Conservation (phyloP, 2,888 invertebrate genomes). For the Neria commutata region DNA sequence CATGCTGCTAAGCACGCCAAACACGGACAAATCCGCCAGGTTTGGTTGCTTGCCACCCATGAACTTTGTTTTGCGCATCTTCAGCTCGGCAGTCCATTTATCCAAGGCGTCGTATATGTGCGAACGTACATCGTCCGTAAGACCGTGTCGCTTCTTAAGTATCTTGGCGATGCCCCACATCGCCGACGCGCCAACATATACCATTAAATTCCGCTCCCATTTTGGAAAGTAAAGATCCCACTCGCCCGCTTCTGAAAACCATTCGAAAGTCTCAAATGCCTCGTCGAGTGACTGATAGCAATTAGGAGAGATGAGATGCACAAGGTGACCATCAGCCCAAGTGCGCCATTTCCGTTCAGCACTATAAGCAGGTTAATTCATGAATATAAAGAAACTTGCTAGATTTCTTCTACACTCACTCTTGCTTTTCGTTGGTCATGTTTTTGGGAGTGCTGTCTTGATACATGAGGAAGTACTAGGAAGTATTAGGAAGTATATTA, state of each 20-base stretch:
- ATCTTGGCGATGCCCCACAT: constrained; percentile 94
- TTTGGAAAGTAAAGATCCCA: constrained; percentile 89
- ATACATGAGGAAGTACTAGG: constrained; percentile 87
- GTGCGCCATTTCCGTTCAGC: constrained; percentile 93
- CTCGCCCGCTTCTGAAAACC: constrained; percentile 91
- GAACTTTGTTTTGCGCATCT: constrained; percentile 73
- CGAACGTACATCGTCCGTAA: constrained; percentile 86
- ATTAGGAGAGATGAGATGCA: constrained; percentile 95
- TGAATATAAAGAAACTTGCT: not conserved
- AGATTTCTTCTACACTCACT: constrained; percentile 62
- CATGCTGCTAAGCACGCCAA: constrained; percentile 88
- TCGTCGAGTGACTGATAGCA: constrained; percentile 88
- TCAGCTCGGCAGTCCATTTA: constrained; percentile 76
- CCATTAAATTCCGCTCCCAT: constrained; percentile 85
- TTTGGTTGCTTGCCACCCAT: constrained; percentile 89
- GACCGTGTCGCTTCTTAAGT: constrained; percentile 82
- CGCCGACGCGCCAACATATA: constrained; percentile 89
- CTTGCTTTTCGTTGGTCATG: constrained; percentile 65
- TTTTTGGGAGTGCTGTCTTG: constrained; percentile 66
- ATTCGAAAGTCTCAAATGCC: constrained; percentile 88
- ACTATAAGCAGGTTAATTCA: constrained; percentile 67
- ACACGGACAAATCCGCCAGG: constrained; percentile 90
- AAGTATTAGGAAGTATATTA: no score
- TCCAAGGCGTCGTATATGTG: constrained; percentile 90
- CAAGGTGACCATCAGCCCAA: constrained; percentile 91